Conservation (phyloP, 1,140 invertebrate genomes). For the Hyphantria cunea region DNA sequence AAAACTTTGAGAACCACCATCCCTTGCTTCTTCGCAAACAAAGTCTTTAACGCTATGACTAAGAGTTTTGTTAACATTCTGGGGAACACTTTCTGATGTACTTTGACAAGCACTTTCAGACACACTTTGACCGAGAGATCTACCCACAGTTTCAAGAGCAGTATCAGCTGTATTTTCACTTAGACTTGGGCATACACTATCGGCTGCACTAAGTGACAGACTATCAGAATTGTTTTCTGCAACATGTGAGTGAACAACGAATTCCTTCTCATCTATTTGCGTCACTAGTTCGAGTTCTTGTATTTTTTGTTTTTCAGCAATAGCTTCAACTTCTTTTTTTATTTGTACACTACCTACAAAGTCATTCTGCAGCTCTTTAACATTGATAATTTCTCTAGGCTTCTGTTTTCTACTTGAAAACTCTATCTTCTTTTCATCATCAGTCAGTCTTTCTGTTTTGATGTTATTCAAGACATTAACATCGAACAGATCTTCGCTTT, state of each 20-base stretch:
- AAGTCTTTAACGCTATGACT: no score
- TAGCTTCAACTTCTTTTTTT: conserved; percentile 54
- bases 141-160: no score
- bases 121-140: no score
- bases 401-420: conserved; percentile 63
- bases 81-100: no score
- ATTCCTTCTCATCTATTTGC: conserved; percentile 8
- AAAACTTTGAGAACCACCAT: no score
- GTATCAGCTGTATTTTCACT: no score
- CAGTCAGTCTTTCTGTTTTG: conserved; percentile 65
- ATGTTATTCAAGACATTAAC: conserved; percentile 74
- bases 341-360: conserved; percentile 64
- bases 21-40: no score
- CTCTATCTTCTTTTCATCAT: conserved; percentile 61
- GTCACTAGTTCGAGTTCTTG: conserved; percentile 6
- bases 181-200: not conserved
- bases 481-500: conserved; percentile 68
- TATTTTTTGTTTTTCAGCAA: conserved; percentile 17
- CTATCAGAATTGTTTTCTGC: not conserved
- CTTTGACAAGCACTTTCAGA: no score
- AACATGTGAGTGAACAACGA: conserved; percentile 7
- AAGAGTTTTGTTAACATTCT: no score
- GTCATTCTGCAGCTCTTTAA: conserved; percentile 70
- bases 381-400: conserved; percentile 68
- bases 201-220: not conserved